Conservation (phyloP, 2,888 invertebrate genomes). For the Callosobruchus maculatus region DNA sequence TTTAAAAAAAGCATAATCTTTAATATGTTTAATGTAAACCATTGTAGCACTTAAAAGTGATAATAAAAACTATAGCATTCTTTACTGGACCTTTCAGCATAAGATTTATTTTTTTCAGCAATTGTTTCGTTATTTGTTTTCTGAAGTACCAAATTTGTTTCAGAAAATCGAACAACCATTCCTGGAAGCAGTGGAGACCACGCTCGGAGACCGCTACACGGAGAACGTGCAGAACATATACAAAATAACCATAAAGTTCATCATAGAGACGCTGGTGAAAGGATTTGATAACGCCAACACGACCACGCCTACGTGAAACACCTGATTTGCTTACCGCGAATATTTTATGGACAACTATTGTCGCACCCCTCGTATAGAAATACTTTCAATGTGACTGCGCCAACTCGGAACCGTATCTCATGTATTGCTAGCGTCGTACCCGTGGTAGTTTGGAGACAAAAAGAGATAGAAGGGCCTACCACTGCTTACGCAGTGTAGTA, state of each 20-base stretch:
- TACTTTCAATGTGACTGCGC: background rate
- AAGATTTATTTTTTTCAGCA: too few relatives aligned
- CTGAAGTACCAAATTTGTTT: constrained; percentile 11
- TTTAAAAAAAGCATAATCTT: too few relatives aligned
- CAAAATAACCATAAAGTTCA: constrained; percentile 81
- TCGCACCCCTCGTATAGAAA: background rate
- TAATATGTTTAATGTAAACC: too few relatives aligned
- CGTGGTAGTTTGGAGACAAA: too few relatives aligned
- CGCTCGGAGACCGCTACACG: constrained; percentile 83
- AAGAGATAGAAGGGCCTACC: too few relatives aligned
- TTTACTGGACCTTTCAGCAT: too few relatives aligned
- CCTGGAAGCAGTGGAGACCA: constrained; percentile 78
- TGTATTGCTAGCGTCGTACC: too few relatives aligned
- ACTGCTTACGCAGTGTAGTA: too few relatives aligned
- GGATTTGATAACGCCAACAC: constrained; percentile 63
- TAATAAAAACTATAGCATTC: too few relatives aligned
- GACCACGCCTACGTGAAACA: background rate
- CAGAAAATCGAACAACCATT: constrained; percentile 91
- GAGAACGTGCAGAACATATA: constrained; percentile 87
- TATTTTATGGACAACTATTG: background rate
- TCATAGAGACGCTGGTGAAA: constrained; percentile 76
- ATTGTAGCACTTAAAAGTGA: too few relatives aligned
- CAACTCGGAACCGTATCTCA: too few relatives aligned
- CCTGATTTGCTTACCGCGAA: background rate
- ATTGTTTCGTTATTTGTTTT: background rate